Base-by-base conservation (phyloP, 2,113 vertebrate genomes). In the Promerops cafer region DNA sequence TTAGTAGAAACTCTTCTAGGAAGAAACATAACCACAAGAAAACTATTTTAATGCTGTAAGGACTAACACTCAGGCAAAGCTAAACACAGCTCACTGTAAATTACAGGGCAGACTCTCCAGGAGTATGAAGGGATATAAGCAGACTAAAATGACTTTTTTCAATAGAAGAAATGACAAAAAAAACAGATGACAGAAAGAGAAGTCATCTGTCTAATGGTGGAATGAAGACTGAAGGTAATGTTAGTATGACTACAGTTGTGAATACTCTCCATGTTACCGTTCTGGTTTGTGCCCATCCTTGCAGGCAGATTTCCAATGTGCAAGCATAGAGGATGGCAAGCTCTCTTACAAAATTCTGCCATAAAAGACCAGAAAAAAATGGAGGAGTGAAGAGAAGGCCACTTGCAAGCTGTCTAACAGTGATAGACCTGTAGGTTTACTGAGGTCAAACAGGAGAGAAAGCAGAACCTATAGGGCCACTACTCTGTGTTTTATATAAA, bases 81-180 rank as follows among this genome's bases (percentile, higher is more conserved):
- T 95, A 94, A 97, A 96, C 82, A 86, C 47, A 83, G 87, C 39
- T 83, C 63, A 30, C 42, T 42, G 79, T 81, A 94, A 96, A 97
- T 96, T 95, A 94, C 60, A 90, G 63, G 35, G 24, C 39, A 77
- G 54, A 37, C 27, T 63, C 90, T 95, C 71, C 49, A 65, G 44
- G 75, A 39, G 28, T 70, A 74, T 70, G 39, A 74, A 83, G 57
- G 8, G 21, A 54, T 40, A 63, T 63, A 86, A 88, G 75, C 13
- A 83, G 71, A 40, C 44, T 89, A 82, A 89, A 95, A 11, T 28
- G 28, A 71, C 60, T 54, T 79, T 87, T 60, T 87, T 40, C 13
- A 70, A 14, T 54, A 54, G 52, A 54, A 83, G n/a, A 81, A 80
- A 40, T 61, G 16, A 72, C 50, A 13, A 59, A 83, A 83, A 83